Percentiles rank a stretch among this genome's conserved stretches.
phyloP scores from a whole-genome alignment of 2,888 invertebrate species.

The Drosophila atripex region DNA sequence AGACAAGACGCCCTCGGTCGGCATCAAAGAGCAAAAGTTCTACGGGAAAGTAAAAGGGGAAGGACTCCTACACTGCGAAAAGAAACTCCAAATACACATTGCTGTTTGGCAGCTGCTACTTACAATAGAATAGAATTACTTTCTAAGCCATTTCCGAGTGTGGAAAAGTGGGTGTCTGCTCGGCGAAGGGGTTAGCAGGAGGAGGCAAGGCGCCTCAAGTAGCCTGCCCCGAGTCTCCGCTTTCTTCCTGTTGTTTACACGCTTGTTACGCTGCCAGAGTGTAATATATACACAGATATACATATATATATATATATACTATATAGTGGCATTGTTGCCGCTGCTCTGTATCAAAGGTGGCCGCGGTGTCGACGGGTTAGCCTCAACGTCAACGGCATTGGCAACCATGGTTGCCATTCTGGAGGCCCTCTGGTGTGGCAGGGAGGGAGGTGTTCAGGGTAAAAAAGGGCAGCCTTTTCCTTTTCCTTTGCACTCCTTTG shows the following conservation, averaged over 20 bases:
- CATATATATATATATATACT: constrained; percentile 14
- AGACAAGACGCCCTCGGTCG: neutral
- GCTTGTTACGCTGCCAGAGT: constrained; percentile 68
- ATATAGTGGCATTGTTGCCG: constrained; percentile 55
- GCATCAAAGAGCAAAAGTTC: constrained; percentile 6
- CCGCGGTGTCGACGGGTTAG: constrained; percentile 58
- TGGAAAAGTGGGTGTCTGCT: constrained; percentile 4
- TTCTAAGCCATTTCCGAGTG: neutral
- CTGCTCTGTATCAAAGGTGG: constrained; percentile 53
- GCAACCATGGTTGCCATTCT: constrained; percentile 53
- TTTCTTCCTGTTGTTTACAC: constrained; percentile 71
- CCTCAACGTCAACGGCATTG: constrained; percentile 64
- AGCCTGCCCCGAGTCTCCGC: constrained; percentile 59
- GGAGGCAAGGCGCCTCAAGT: constrained; percentile 64
- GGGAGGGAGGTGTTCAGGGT: neutral
- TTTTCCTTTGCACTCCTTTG: constrained; percentile 38
- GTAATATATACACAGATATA: neutral
- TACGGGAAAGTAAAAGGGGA: neutral
- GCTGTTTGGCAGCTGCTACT: neutral
- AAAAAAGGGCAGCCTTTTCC: constrained; percentile 16
- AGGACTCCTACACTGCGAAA: neutral
- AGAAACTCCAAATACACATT: neutral
- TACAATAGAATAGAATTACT: neutral
- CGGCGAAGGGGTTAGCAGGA: neutral
- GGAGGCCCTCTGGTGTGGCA: constrained; percentile 3